These are phyloP conservation scores for Clostera curtula DNA, from an alignment of 2,888 invertebrate species.

Conservation along the genomic window DNA sequence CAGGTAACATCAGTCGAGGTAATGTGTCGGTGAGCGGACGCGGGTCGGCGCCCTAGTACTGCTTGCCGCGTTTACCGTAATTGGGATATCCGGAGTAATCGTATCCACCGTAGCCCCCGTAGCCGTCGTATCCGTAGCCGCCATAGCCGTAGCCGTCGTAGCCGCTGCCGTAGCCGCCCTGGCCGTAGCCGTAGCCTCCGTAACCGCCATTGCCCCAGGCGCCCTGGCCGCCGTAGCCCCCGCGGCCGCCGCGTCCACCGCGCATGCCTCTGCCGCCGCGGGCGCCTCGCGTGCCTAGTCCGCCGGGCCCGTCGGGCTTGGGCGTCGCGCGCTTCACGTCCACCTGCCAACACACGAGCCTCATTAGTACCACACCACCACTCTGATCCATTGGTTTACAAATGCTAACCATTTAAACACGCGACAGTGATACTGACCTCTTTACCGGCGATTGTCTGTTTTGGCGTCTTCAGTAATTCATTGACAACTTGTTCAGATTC, in stretches of 20 bases:
- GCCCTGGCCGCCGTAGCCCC: slow-evolving; percentile 78
- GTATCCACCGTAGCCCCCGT: slow-evolving; percentile 86
- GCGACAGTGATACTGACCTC: slow-evolving; percentile 76
- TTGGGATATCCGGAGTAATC: slow-evolving; percentile 88
- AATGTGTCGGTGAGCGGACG: slow-evolving; percentile 70
- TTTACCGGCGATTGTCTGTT: slow-evolving; percentile 94
- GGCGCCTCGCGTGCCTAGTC: slow-evolving; percentile 78
- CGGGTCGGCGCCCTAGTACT: slow-evolving; percentile 58
- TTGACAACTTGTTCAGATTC: slow-evolving; percentile 96
- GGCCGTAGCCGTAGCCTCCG: slow-evolving; percentile 81
- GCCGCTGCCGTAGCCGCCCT: slow-evolving; percentile 81
- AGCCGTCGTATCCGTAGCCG: slow-evolving; percentile 84
- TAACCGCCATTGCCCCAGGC: slow-evolving; percentile 80
- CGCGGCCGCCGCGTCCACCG: slow-evolving; percentile 82
- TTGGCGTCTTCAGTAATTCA: slow-evolving; percentile 92
- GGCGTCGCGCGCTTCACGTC: slow-evolving; percentile 97
- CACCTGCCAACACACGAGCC: slow-evolving; percentile 73
- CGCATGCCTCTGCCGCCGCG: slow-evolving; percentile 80
- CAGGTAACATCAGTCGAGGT: slow-evolving; percentile 75
- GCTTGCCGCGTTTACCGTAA: slow-evolving; percentile 82
- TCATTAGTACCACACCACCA: background rate
- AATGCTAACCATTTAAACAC: background rate
- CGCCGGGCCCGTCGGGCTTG: slow-evolving; percentile 86
- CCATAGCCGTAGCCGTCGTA: slow-evolving; percentile 84
- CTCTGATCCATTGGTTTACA: background rate